phyloP scores from a whole-genome alignment of 2,113 vertebrate genomes.

The Phyllopteryx taeniolatus region DNA sequence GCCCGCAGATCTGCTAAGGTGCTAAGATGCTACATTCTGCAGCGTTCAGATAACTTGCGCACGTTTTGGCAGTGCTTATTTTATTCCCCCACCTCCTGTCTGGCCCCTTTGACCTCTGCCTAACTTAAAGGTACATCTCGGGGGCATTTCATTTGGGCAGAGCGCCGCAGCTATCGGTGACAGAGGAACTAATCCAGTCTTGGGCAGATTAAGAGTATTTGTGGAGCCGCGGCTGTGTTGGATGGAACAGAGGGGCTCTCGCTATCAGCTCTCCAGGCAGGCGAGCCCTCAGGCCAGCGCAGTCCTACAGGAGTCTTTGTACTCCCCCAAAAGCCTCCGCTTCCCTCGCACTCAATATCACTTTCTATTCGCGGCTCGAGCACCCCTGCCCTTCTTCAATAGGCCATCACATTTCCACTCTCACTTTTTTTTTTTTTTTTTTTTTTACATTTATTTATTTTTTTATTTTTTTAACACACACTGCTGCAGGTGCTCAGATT shows the following conservation, averaged over 20 bases:
- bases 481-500: neutral
- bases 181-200: constrained; percentile 82
- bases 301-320: constrained; percentile 77
- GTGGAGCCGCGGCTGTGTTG: constrained; percentile 71
- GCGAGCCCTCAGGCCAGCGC: constrained; percentile 72
- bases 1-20: constrained; percentile 64
- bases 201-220: constrained; percentile 80
- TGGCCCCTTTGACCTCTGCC: constrained; percentile 73
- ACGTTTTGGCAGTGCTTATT: constrained; percentile 64
- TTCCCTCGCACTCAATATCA: constrained; percentile 43
- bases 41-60: constrained; percentile 69
- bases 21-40: constrained; percentile 69
- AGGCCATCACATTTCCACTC: constrained; percentile 21
- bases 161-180: constrained; percentile 75
- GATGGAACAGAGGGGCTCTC: constrained; percentile 70
- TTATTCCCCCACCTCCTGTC: constrained; percentile 33
- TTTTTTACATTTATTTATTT: neutral
- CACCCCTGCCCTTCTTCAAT: constrained; percentile 4
- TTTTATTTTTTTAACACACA: too few species aligned
- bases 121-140: constrained; percentile 80
- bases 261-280: constrained; percentile 78
- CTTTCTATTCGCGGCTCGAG: constrained; percentile 18
- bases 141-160: constrained; percentile 74
- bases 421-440: constrained; percentile 26
- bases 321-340: constrained; percentile 64